phyloP scores from a whole-genome alignment of 1,140 invertebrate genomes.

The Acromyrmex charruanus region DNA sequence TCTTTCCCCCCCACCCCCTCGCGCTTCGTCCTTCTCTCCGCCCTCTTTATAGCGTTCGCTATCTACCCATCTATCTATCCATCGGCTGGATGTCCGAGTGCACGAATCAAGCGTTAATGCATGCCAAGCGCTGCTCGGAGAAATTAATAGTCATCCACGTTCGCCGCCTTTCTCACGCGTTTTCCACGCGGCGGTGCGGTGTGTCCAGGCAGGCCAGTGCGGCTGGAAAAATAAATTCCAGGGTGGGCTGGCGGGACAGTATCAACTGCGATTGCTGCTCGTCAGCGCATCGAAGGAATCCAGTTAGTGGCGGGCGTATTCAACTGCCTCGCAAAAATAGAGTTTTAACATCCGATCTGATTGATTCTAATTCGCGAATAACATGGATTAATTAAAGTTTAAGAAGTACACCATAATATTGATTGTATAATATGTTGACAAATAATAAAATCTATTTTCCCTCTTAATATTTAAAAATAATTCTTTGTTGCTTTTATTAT shows the following conservation, averaged over 20 bases:
- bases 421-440: not conserved
- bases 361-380: not conserved
- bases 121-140: slow-evolving; percentile 73
- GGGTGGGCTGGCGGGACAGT: slow-evolving; percentile 5
- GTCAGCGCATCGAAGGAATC: not conserved
- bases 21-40: slow-evolving; percentile 45
- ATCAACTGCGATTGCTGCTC: slow-evolving; percentile 16
- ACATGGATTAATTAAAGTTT: not conserved
- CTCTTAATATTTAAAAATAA: not conserved
- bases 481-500: too few relatives aligned
- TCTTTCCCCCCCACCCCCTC: not conserved
- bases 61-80: slow-evolving; percentile 54
- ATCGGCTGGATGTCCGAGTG: slow-evolving; percentile 73
- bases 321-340: not conserved
- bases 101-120: slow-evolving; percentile 79
- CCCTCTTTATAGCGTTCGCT: slow-evolving; percentile 38
- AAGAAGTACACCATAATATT: not conserved
- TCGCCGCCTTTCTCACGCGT: slow-evolving; percentile 71
- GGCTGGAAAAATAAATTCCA: slow-evolving; percentile 69
- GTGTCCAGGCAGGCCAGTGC: slow-evolving; percentile 14
- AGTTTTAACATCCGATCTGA: not conserved
- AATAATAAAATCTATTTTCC: not conserved
- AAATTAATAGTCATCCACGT: slow-evolving; percentile 81
- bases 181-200: slow-evolving; percentile 32
- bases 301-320: not conserved